phyloP scores from a whole-genome alignment of 2,797 vertebrate genomes.

The Myioborus melanocephalus region DNA sequence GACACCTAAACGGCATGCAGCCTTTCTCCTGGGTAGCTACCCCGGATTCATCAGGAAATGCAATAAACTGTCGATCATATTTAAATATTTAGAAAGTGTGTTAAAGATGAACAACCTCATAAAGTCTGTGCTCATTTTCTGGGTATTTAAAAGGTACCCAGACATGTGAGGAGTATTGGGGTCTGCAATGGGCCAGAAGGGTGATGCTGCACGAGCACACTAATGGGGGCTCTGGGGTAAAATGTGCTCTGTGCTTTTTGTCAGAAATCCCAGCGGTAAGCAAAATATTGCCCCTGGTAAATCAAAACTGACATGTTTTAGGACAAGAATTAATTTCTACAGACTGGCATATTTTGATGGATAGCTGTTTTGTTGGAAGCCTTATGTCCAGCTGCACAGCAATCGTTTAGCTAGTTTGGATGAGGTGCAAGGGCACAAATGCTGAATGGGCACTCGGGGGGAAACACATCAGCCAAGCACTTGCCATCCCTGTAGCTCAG shows the following conservation, averaged over 20 bases:
- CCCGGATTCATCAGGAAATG: background rate
- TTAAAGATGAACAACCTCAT: background rate
- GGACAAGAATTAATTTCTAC: background rate
- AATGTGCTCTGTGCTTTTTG: rapidly evolving
- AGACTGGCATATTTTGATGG: background rate
- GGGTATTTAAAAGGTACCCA: background rate
- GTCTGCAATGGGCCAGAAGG: background rate
- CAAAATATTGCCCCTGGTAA: background rate
- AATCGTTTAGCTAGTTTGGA: background rate
- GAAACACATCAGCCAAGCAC: background rate
- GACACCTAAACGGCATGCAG: background rate
- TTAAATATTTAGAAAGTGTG: background rate
- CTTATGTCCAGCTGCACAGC: background rate
- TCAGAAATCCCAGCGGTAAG: background rate
- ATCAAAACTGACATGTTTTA: background rate
- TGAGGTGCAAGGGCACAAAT: background rate
- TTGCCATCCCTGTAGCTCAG: background rate
- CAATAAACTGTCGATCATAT: background rate
- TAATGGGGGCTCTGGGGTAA: background rate
- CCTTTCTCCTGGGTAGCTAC: background rate
- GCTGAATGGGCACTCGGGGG: rapidly evolving
- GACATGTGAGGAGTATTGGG: background rate
- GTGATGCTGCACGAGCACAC: background rate
- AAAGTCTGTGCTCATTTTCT: background rate
- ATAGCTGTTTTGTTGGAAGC: background rate